Evolutionary conservation across 2,797 vertebrate genomes (phyloP).

Genomic region (Chromobotia macracanthus): DNA sequence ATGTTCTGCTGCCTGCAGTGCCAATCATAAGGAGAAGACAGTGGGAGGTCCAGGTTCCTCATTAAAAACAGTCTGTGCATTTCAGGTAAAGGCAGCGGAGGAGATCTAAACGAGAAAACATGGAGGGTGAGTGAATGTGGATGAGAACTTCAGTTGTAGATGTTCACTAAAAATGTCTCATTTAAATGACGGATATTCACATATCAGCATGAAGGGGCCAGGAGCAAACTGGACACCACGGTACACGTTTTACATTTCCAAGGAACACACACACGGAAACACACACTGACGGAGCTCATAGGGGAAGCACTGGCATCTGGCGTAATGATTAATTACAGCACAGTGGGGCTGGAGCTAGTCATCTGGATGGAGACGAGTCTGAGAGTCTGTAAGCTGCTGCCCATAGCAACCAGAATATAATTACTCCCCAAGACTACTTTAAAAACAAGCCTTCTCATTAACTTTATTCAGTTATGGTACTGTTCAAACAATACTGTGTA

Average conservation of each 20-base stretch:
- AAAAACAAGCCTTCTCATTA: slow-evolving; percentile 23
- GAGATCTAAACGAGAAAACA: slow-evolving; percentile 26
- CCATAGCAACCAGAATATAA: slow-evolving; percentile 55
- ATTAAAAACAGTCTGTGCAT: slow-evolving; percentile 30
- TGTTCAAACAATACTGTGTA: slow-evolving; percentile 9
- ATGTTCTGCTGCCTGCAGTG: slow-evolving; percentile 28
- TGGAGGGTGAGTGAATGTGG: not conserved
- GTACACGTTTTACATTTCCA: slow-evolving; percentile 6
- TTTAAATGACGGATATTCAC: slow-evolving; percentile 5
- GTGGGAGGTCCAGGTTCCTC: not conserved
- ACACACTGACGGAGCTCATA: slow-evolving; percentile 33
- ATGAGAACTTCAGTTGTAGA: not conserved
- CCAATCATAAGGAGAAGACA: slow-evolving; percentile 15
- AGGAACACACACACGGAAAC: slow-evolving; percentile 31
- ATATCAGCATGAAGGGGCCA: slow-evolving; percentile 14
- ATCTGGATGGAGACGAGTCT: slow-evolving; percentile 49
- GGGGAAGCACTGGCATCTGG: slow-evolving; percentile 53
- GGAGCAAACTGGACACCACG: slow-evolving; percentile 27
- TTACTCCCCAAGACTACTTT: slow-evolving; percentile 48
- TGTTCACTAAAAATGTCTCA: not conserved
- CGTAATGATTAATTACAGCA: slow-evolving; percentile 61
- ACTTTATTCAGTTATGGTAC: slow-evolving; percentile 10
- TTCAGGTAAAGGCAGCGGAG: slow-evolving; percentile 28
- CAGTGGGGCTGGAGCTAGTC: slow-evolving; percentile 52
- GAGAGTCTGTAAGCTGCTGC: slow-evolving; percentile 44